phyloP scores from a whole-genome alignment of 1,140 invertebrate genomes.

The Whitmania pigra region DNA sequence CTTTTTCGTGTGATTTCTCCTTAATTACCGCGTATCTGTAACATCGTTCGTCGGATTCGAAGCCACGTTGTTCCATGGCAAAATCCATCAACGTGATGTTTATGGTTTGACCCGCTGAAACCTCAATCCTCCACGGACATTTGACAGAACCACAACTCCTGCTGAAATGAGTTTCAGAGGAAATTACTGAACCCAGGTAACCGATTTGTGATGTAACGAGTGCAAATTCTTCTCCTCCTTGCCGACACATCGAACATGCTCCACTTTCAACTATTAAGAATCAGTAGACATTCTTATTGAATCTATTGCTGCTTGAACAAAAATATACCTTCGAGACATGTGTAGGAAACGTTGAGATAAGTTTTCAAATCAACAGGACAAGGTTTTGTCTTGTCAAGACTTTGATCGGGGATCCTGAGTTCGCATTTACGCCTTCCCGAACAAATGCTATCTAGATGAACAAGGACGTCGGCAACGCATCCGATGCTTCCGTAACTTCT shows the following conservation, averaged over 20 bases:
- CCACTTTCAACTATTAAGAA: slow-evolving; percentile 10
- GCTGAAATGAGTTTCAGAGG: slow-evolving; percentile 5
- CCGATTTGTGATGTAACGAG: not conserved
- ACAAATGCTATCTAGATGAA: slow-evolving; percentile 15
- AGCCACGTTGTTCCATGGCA: slow-evolving; percentile 12
- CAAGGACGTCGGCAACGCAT: slow-evolving; percentile 12
- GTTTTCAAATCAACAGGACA: slow-evolving; percentile 19
- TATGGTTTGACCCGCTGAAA: slow-evolving; percentile 16
- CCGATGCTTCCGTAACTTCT: slow-evolving; percentile 19
- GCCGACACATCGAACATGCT: not conserved
- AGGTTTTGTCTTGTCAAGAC: slow-evolving; percentile 12
- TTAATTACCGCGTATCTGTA: slow-evolving; percentile 22
- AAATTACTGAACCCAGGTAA: slow-evolving; percentile 9
- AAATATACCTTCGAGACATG: slow-evolving; percentile 1
- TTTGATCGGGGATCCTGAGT: slow-evolving; percentile 12
- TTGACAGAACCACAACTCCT: slow-evolving; percentile 13
- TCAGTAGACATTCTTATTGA: too few relatives aligned
- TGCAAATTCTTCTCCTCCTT: slow-evolving; percentile 6
- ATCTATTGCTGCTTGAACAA: too few relatives aligned
- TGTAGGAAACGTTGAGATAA: slow-evolving; percentile 19
- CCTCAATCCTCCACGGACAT: slow-evolving; percentile 20
- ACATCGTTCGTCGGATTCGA: slow-evolving; percentile 1
- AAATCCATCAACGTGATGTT: slow-evolving; percentile 22
- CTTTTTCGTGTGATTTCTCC: slow-evolving; percentile 1
- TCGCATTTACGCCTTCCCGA: slow-evolving; percentile 15